Base-by-base conservation (phyloP, 2,113 vertebrate genomes). In the Pterocles orientalis region DNA sequence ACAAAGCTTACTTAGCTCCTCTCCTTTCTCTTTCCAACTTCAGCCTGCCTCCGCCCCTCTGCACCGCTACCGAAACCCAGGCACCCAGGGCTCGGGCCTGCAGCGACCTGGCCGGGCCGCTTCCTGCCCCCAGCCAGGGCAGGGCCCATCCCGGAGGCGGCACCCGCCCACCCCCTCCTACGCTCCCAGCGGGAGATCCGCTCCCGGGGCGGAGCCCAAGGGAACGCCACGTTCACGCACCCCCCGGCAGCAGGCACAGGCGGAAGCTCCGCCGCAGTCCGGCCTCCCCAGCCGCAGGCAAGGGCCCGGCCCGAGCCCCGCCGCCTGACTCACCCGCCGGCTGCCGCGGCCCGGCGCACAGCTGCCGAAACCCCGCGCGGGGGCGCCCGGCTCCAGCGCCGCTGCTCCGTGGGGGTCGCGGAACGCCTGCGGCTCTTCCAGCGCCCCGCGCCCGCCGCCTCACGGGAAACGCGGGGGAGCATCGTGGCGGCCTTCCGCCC, bases 1-100 rank as follows among this genome's bases (percentile, higher is more conserved):
- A 14, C 41, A 41, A 29, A 6, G 39, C 57, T 10, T 7, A 7
- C 51, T 0, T 0, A 6, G 26, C 19, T 33, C 21, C 71, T 26
- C 34, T 51, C 33, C 51, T 2, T 41, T 33, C 31, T 17, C 64
- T 14, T 31, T 3, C 26, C 36, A 4, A 6, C 33, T 41, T 16
- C 60, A 29, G 56, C 23, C 21, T 1, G 20, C 47, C 29, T 3
- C 19, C 56, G 17, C 25, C 21, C 24, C 53, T 6, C 57, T 1
- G n/a, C 29, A 14, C 48, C 2, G 25, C 39, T 4, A 5, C 20
- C 45, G 3, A 1, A 45, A 2, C 41, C 12, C 3, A 29, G 10
- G 43, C 58, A 8, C 29, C 3, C 20, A 3, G 2, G 10, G 1
- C 2, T 1, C 5, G 17, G 84, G 65, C 76, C 71, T 23, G 48